Evolutionary conservation across 2,888 invertebrate species (phyloP).

Genomic region (Enchytraeus crypticus): DNA sequence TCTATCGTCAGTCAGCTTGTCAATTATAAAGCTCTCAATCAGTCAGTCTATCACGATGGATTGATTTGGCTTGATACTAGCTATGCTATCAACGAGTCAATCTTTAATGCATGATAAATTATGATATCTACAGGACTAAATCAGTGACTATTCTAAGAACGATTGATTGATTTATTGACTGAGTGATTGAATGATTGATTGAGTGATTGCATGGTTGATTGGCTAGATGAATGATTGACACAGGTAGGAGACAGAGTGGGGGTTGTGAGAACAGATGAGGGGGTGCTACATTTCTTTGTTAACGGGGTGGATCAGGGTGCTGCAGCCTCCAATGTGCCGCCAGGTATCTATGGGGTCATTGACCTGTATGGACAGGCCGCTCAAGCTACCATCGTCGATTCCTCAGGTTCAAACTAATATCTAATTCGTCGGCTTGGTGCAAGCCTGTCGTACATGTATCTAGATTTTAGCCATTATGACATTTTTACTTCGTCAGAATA

Average conservation of each 20-base stretch:
- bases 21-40: no score
- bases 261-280: conserved; percentile 74
- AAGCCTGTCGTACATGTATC: neutral
- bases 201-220: no score
- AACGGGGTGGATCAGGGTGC: conserved; percentile 78
- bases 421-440: neutral
- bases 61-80: no score
- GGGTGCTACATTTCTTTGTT: conserved; percentile 81
- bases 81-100: no score
- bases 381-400: conserved; percentile 44
- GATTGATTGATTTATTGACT: no score
- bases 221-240: no score
- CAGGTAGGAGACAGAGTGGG: conserved; percentile 83
- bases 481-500: no score
- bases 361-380: conserved; percentile 67
- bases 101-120: no score
- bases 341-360: conserved; percentile 81
- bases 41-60: no score
- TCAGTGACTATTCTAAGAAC: neutral
- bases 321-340: conserved; percentile 71
- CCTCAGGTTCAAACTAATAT: conserved; percentile 30
- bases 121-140: neutral
- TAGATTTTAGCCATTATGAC: no score
- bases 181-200: no score
- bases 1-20: no score